phyloP scores from a whole-genome alignment of 2,888 invertebrate species.

The Polyommatus iphigenia region DNA sequence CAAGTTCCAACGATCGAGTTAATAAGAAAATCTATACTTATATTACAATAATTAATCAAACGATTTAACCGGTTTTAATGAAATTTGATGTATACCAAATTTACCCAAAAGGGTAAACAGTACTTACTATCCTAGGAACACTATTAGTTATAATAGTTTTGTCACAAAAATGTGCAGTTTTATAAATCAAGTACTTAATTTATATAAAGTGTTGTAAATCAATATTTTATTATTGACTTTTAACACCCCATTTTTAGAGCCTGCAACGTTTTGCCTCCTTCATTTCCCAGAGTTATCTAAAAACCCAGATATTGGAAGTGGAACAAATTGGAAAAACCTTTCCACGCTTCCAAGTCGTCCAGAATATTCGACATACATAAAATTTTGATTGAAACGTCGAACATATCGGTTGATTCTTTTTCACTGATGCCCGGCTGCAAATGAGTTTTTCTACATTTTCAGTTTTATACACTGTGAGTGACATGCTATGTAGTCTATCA shows the following conservation, averaged over 20 bases:
- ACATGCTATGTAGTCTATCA: neutral
- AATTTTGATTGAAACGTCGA: conserved; percentile 27
- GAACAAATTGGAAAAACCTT: conserved; percentile 18
- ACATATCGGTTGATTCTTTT: conserved; percentile 21
- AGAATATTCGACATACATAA: conserved; percentile 17
- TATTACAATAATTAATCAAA: too few species aligned
- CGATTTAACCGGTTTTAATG: too few species aligned
- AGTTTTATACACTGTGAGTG: neutral
- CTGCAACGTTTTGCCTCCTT: neutral
- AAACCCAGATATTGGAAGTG: neutral
- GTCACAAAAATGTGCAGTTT: neutral
- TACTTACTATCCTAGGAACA: too few species aligned
- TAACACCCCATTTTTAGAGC: neutral
- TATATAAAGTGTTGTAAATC: too few species aligned
- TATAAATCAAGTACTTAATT: neutral
- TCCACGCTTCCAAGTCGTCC: neutral
- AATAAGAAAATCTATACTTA: too few species aligned
- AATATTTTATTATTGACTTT: neutral
- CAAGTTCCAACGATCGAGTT: too few species aligned
- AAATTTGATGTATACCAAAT: too few species aligned
- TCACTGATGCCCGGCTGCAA: neutral
- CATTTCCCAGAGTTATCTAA: neutral
- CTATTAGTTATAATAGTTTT: too few species aligned
- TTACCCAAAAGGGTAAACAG: too few species aligned
- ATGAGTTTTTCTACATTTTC: neutral